Evolutionary conservation across 2,797 vertebrate species (phyloP).

Genomic region (Bovichtus diacanthus): DNA sequence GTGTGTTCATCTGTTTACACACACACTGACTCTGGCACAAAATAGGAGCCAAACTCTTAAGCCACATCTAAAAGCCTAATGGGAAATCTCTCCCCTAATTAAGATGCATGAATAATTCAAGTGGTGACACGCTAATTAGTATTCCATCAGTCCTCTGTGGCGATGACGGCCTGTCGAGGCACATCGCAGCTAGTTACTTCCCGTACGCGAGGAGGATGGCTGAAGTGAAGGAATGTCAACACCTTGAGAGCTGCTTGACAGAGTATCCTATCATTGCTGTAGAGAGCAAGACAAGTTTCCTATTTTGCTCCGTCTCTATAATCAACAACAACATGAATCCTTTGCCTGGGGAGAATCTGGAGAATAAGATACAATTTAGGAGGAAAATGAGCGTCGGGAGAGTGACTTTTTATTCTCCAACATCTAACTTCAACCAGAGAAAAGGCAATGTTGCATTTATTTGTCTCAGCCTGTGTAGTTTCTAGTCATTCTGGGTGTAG

Average conservation of each 20-base stretch:
- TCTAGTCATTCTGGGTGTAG: slow-evolving; percentile 44
- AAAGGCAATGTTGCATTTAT: slow-evolving; percentile 38
- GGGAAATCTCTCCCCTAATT: slow-evolving; percentile 85
- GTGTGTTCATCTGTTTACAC: slow-evolving; percentile 2
- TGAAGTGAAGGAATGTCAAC: slow-evolving; percentile 66
- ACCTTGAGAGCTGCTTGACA: slow-evolving; percentile 68
- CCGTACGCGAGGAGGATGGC: slow-evolving; percentile 23
- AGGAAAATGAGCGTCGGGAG: slow-evolving; percentile 39
- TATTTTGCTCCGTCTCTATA: slow-evolving; percentile 53
- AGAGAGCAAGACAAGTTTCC: slow-evolving; percentile 64
- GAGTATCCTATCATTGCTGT: slow-evolving; percentile 70
- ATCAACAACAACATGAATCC: slow-evolving; percentile 61
- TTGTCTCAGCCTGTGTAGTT: slow-evolving; percentile 42
- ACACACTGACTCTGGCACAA: slow-evolving; percentile 23
- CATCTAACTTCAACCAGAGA: slow-evolving; percentile 19
- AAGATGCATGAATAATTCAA: slow-evolving; percentile 89
- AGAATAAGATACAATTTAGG: slow-evolving; percentile 49
- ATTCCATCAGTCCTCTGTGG: slow-evolving; percentile 82
- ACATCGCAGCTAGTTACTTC: slow-evolving; percentile 58
- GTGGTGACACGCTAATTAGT: slow-evolving; percentile 80
- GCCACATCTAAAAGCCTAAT: slow-evolving; percentile 79
- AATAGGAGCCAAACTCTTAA: slow-evolving; percentile 72
- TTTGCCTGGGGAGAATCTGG: slow-evolving; percentile 54
- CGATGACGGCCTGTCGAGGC: slow-evolving; percentile 75
- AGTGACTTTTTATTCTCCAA: slow-evolving; percentile 3